Evolutionary conservation across 2,797 vertebrate genomes (phyloP), one percentile per base, ranked within the genome.

Genomic region (Triplophysa bombifrons): DNA sequence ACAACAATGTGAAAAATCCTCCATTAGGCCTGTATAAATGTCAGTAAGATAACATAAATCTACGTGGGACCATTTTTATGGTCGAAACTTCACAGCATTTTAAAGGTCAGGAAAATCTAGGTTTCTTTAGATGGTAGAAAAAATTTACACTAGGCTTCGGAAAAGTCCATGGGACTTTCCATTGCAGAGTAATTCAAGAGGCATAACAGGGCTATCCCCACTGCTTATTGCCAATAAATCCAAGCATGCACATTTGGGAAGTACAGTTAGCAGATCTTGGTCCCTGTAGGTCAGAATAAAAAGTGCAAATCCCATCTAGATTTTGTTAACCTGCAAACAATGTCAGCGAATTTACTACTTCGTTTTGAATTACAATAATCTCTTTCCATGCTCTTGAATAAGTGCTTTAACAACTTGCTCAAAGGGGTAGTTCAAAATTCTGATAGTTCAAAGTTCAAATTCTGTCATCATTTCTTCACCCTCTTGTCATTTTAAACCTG

Each of bases 181-280:
- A 27, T n/a, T 53, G 34, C 38, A 58, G 34, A n/a, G 30, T 65
- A 41, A 63, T 63, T 65, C 19, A 41, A 17, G 25, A 71, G n/a
- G n/a, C 11, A 53, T 19, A 78, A 44, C 46, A 72, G 76, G 66
- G 20, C 58, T 78, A 68, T 70, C 67, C 56, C 64, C 44, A 63
- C 66, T 61, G 44, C 27, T 12, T 46, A 51, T 56, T 78, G 19
- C 5, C 50, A 72, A 56, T 38, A 66, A 67, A 27, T 34, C 56
- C 25, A 16, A 71, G 30, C 58, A 63, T 67, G 61, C 3, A 12
- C 67, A 63, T 58, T 51, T 1, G 67, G 76, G 67, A 78, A 63
- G 8, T 11, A 34, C 46, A 25, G 67, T 78, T 78, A 10, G 44
- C 16, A 41, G 71, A 71, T 70, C 67, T 41, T 2, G 5, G 44